Percentiles rank a stretch among this genome's conserved stretches.
phyloP scores from a whole-genome alignment of 2,797 vertebrate species.

The Eospalax fontanierii region DNA sequence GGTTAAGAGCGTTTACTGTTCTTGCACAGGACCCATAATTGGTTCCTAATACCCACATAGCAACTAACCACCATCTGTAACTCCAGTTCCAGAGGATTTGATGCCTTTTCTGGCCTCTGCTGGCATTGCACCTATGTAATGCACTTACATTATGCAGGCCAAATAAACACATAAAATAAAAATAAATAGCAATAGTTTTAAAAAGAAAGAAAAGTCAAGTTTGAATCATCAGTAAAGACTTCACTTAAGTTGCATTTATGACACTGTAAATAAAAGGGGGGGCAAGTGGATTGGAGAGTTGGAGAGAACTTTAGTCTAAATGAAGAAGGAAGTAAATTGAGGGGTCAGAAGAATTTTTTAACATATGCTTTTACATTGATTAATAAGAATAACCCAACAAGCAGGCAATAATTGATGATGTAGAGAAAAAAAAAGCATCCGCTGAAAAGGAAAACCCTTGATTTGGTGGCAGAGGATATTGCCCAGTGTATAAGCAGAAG shows the following conservation, averaged over 20 bases:
- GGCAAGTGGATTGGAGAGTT: background rate
- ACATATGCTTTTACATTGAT: background rate
- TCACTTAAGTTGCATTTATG: background rate
- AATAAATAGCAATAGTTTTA: no score
- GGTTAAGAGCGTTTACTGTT: no score
- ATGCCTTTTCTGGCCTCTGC: no score
- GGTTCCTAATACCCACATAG: no score
- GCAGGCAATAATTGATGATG: background rate
- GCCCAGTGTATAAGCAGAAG: background rate
- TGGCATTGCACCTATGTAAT: no score
- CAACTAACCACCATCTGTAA: no score
- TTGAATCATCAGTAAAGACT: background rate
- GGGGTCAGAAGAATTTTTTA: background rate
- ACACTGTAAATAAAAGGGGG: slow-evolving; percentile 24
- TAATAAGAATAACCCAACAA: background rate
- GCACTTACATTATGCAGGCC: no score
- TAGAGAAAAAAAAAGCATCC: background rate
- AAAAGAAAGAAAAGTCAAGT: no score
- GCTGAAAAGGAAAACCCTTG: background rate
- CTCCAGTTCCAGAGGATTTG: no score
- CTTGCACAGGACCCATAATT: no score
- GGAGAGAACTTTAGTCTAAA: background rate
- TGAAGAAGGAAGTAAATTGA: background rate
- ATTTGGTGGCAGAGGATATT: background rate
- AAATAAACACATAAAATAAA: no score